Base-by-base conservation (phyloP, 2,888 invertebrate genomes). In the Ptilodon capucinus region DNA sequence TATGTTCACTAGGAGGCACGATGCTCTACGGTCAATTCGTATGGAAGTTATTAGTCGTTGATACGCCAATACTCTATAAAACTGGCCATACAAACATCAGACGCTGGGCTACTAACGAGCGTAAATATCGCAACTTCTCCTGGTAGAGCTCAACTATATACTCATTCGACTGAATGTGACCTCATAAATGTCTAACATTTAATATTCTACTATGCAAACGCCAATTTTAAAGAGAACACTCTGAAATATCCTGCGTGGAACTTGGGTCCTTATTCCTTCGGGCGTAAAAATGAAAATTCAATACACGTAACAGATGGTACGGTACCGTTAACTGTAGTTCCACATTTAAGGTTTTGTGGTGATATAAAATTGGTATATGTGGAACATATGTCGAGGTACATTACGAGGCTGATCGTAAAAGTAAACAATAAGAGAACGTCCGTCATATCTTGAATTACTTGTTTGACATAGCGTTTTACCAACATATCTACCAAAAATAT, bases 351-450 rank as follows among this genome's bases (percentile, higher is more conserved):
- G 38, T 44, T 56, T 58, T 54, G 54, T 51, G 54, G 35, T 46
- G 64, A 51, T 48, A 52, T 57, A 52, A 60, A 64, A 53, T n/a
- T 40, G 42, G 25, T 46, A 52, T 44, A 48, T 42, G 44, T 56
- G 48, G 46, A 54, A 40, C 57, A 64, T 47, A 54, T 60, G 64
- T 34, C 42, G 7, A n/a, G n/a, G n/a, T 34, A 54, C 38, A 54
- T 55, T 55, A 51, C 42, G 62, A 62, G 48, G 32, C 6, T 11
- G 18, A 44, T 51, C 64, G 62, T 71, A 68, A 72, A 71, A 68
- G 56, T 59, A 57, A 61, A 60, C 63, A 70, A 64, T 65, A 65
- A 59, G 46, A 60, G 36, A 51, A 57, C 41, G 35, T 44, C 47
- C 36, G 36, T 11, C 40, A 28, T 53, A 39, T 49, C 28, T 43